Percentiles rank a stretch among this genome's conserved stretches.
phyloP scores from a whole-genome alignment of 1,140 invertebrate species.

The Bombus pascuorum region DNA sequence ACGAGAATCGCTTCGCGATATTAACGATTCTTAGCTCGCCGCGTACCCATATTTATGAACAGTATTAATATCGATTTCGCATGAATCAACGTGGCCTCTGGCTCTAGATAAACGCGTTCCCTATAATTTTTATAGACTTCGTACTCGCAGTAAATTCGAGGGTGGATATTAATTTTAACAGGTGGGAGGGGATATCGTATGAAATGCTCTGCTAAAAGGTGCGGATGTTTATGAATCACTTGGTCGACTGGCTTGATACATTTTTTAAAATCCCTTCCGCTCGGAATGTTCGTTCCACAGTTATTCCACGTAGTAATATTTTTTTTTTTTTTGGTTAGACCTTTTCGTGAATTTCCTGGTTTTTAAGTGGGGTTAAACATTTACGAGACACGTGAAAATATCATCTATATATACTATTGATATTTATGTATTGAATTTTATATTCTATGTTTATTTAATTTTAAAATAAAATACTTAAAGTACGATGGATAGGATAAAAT shows the following conservation, averaged over 20 bases:
- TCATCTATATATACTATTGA: too few relatives aligned
- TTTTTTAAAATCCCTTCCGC: conserved; percentile 1
- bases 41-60: conserved; percentile 33
- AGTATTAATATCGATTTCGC: conserved; percentile 40
- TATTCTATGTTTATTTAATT: too few relatives aligned
- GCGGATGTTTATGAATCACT: conserved; percentile 18
- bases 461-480: too few relatives aligned
- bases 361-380: not conserved
- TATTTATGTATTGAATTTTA: too few relatives aligned
- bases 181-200: not conserved
- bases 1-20: conserved; percentile 32
- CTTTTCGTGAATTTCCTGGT: not conserved
- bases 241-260: not conserved
- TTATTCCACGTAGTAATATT: too few relatives aligned
- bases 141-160: conserved; percentile 8
- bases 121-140: conserved; percentile 18
- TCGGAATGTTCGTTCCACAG: not conserved
- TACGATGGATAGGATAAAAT: too few relatives aligned
- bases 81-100: conserved; percentile 23
- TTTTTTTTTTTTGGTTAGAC: not conserved
- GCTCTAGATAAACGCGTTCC: not conserved
- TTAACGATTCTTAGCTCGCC: conserved; percentile 40
- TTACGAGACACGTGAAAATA: not conserved
- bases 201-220: conserved; percentile 7
- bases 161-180: conserved; percentile 16